Percentiles rank a stretch among this genome's conserved stretches.
Evolutionary conservation across 2,797 vertebrate species (phyloP).

Genomic region (Malacoraja senta): DNA sequence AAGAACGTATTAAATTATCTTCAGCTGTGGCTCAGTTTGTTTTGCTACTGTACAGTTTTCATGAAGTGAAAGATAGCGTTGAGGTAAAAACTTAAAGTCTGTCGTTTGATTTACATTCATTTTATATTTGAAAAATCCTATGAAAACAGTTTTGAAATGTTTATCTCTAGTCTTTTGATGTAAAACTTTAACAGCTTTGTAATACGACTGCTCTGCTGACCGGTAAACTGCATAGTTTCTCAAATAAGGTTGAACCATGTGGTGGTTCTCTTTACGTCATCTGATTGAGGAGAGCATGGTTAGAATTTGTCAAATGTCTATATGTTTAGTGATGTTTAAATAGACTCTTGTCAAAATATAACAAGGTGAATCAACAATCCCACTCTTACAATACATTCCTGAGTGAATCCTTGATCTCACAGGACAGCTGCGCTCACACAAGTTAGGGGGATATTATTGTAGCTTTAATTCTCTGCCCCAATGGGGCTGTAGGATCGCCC

Average conservation of each 20-base stretch:
- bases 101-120: background rate
- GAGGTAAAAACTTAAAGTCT: background rate
- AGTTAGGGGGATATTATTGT: background rate
- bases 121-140: background rate
- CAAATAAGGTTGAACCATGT: background rate
- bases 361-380: background rate
- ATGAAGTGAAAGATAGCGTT: background rate
- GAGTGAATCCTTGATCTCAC: background rate
- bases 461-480: background rate
- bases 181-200: background rate
- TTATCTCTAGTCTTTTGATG: background rate
- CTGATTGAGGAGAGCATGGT: background rate
- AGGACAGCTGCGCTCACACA: background rate
- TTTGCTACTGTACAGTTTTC: background rate
- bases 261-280: background rate
- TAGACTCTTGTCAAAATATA: background rate
- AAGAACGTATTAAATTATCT: background rate
- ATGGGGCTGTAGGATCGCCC: background rate
- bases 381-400: background rate
- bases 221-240: background rate
- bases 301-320: background rate
- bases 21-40: background rate
- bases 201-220: background rate
- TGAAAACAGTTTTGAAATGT: background rate
- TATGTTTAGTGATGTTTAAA: background rate